Conservation (phyloP, 2,797 vertebrate genomes). For the Microctenopoma stevenorrisi region DNA sequence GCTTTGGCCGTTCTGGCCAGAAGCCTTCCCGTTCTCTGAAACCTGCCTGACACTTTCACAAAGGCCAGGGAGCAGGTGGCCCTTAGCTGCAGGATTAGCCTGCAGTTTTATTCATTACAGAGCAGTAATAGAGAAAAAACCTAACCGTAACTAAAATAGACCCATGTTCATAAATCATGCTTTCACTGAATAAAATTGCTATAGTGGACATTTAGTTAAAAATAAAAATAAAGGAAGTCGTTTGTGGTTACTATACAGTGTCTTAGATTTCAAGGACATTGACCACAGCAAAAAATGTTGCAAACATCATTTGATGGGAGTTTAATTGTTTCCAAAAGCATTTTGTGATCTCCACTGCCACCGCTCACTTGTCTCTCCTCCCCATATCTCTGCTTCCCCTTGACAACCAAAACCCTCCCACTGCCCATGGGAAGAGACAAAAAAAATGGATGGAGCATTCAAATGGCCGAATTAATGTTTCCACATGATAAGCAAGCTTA, state of each 20-base stretch:
- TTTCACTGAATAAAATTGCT: conserved; percentile 6
- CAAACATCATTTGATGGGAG: conserved; percentile 43
- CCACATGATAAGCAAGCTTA: conserved; percentile 84
- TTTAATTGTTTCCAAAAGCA: conserved; percentile 64
- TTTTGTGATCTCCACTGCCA: conserved; percentile 21
- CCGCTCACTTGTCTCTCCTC: conserved; percentile 10
- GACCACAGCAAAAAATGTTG: conserved; percentile 27
- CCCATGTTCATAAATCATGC: neutral
- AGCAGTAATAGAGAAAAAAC: conserved; percentile 23
- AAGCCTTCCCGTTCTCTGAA: conserved; percentile 58
- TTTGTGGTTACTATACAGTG: neutral
- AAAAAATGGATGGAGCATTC: conserved; percentile 66
- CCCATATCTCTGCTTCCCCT: conserved; percentile 62
- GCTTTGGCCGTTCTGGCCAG: conserved; percentile 73
- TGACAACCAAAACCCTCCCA: conserved; percentile 60
- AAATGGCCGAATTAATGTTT: conserved; percentile 84
- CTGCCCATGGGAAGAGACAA: conserved; percentile 50
- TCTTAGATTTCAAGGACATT: conserved; percentile 49
- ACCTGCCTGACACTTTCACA: conserved; percentile 61
- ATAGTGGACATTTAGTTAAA: neutral
- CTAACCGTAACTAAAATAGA: conserved; percentile 17
- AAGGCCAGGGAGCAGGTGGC: conserved; percentile 79
- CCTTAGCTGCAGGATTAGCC: conserved; percentile 65
- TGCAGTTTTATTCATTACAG: conserved; percentile 47
- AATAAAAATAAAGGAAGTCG: too few relatives aligned